phyloP scores from a whole-genome alignment of 2,113 vertebrate species.

The Ovis canadensis region DNA sequence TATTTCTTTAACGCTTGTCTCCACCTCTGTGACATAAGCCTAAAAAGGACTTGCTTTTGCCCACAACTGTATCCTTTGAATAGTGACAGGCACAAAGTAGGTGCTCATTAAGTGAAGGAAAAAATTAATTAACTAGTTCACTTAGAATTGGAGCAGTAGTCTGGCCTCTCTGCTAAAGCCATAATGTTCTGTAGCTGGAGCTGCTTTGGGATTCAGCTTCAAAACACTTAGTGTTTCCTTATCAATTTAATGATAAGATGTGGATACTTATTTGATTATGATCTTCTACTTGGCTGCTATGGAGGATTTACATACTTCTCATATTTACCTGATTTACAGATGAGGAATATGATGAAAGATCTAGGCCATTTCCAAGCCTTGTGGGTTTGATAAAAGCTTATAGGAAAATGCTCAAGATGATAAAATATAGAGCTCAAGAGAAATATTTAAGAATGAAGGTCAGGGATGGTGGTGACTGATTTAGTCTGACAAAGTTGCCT shows the following conservation, averaged over 20 bases:
- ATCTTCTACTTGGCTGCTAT: conserved; percentile 46
- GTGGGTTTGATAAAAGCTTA: conserved; percentile 23
- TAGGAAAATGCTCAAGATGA: conserved; percentile 3
- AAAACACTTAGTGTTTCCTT: not conserved
- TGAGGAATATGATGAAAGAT: conserved; percentile 14
- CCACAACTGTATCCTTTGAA: not conserved
- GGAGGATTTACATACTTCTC: conserved; percentile 62
- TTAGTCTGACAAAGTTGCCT: not conserved
- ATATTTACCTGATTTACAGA: conserved; percentile 40
- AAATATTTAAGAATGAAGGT: not conserved
- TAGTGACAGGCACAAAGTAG: not conserved
- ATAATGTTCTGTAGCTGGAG: not conserved
- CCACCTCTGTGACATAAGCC: not conserved
- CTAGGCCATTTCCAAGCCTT: not conserved
- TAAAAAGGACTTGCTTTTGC: not conserved
- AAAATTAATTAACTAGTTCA: not conserved
- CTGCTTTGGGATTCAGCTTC: not conserved
- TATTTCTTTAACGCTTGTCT: not conserved
- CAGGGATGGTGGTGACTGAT: not conserved
- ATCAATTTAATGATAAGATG: conserved; percentile 8
- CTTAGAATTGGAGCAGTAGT: not conserved
- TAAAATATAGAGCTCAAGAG: not conserved
- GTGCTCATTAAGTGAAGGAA: not conserved
- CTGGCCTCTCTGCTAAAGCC: not conserved
- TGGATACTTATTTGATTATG: conserved; percentile 47